Evolutionary conservation across 2,797 vertebrate genomes (phyloP).

Genomic region (Synaphobranchus kaupii): DNA sequence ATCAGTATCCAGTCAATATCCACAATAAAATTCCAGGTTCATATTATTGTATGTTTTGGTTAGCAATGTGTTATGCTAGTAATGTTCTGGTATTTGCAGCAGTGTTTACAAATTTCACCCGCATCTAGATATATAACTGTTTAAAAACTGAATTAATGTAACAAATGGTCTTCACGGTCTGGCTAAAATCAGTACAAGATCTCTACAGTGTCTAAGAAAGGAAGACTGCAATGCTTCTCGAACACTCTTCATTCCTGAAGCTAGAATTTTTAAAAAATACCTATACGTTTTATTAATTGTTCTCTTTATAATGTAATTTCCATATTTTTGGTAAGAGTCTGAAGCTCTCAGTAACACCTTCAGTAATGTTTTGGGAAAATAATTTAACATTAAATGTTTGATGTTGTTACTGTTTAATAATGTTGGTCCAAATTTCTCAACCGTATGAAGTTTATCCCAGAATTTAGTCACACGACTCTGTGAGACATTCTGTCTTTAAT

Average conservation of each 20-base stretch:
- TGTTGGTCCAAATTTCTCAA: constrained; percentile 52
- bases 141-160: too few species aligned
- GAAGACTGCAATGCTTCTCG: neutral
- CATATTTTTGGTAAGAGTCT: neutral
- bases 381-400: constrained; percentile 57
- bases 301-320: neutral
- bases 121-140: too few species aligned
- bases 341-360: neutral
- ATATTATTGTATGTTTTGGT: too few species aligned
- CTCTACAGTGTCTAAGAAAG: neutral
- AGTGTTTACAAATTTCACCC: too few species aligned
- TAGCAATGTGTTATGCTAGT: too few species aligned
- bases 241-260: neutral
- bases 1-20: too few species aligned
- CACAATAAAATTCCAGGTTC: too few species aligned
- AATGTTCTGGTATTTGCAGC: too few species aligned
- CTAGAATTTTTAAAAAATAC: neutral
- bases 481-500: constrained; percentile 60
- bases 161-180: neutral
- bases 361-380: constrained; percentile 18
- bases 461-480: constrained; percentile 58
- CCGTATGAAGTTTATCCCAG: constrained; percentile 54
- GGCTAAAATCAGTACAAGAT: neutral
- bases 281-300: constrained; percentile 9
- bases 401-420: constrained; percentile 56